Evolutionary conservation across 1,140 invertebrate species (phyloP).

Genomic region (Aporrectodea caliginosa): DNA sequence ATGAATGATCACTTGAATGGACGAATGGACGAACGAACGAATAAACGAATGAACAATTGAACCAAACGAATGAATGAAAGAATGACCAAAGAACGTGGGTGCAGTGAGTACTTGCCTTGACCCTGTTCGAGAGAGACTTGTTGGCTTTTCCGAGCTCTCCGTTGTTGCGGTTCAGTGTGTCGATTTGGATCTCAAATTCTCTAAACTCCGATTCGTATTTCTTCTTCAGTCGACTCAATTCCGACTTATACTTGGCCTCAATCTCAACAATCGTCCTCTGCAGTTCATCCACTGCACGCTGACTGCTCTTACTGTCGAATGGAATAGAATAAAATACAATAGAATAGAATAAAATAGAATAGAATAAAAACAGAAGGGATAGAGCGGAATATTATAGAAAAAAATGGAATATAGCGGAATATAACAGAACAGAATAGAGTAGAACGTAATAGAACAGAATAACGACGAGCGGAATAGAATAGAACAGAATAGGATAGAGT

Average conservation of each 20-base stretch:
- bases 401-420: too few relatives aligned
- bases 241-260: slow-evolving; percentile 55
- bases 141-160: slow-evolving; percentile 44
- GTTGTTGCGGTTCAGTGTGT: slow-evolving; percentile 46
- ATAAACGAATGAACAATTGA: slow-evolving; percentile 4
- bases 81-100: not conserved
- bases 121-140: slow-evolving; percentile 32
- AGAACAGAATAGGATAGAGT: too few relatives aligned
- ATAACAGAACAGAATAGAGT: too few relatives aligned
- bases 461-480: too few relatives aligned
- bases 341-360: too few relatives aligned
- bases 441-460: too few relatives aligned
- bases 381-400: too few relatives aligned
- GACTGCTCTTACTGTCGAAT: slow-evolving; percentile 43
- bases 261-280: slow-evolving; percentile 54
- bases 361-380: too few relatives aligned
- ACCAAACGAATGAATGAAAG: not conserved
- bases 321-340: too few relatives aligned
- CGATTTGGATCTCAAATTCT: slow-evolving; percentile 47
- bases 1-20: not conserved
- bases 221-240: slow-evolving; percentile 55
- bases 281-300: slow-evolving; percentile 54
- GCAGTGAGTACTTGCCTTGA: slow-evolving; percentile 31
- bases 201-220: slow-evolving; percentile 54
- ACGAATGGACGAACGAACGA: not conserved